A percentile compares a stretch with the other conserved stretches of the same genome.
These are phyloP conservation scores for Theocolax elegans DNA, from an alignment of 1,140 invertebrate species.

Conservation along the genomic window DNA sequence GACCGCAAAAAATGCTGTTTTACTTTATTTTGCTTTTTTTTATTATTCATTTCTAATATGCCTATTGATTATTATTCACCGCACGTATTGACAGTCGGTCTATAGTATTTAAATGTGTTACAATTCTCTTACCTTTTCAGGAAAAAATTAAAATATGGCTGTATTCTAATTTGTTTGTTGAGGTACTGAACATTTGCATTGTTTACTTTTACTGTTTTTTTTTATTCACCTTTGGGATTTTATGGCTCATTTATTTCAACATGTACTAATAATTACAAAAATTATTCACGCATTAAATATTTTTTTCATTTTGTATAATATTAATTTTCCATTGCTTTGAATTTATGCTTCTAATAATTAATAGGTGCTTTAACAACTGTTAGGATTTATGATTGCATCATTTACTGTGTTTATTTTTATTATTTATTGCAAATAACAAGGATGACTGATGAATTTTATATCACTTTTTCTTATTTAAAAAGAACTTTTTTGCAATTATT, in stretches of 20 bases:
- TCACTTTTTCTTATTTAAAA: too few species aligned
- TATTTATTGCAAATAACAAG: too few species aligned
- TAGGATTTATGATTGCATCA: conserved; percentile 14
- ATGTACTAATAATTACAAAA: conserved; percentile 19
- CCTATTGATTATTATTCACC: conserved; percentile 14
- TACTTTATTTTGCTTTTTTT: conserved; percentile 35
- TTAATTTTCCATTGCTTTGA: conserved; percentile 11
- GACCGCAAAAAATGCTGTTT: neutral
- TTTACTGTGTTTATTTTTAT: conserved; percentile 23
- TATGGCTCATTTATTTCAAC: conserved; percentile 16
- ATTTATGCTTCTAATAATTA: conserved; percentile 32
- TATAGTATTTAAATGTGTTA: conserved; percentile 39
- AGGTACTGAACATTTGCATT: conserved; percentile 58
- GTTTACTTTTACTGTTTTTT: conserved; percentile 49
- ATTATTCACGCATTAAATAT: conserved; percentile 2
- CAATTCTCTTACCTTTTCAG: conserved; percentile 57
- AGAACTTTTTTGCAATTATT: too few species aligned
- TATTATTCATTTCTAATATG: conserved; percentile 5
- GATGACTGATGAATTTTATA: too few species aligned
- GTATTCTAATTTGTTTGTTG: conserved; percentile 53
- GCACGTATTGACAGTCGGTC: neutral
- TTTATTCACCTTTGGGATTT: conserved; percentile 37
- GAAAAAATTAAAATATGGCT: conserved; percentile 53
- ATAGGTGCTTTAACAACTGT: conserved; percentile 20
- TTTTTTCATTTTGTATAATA: neutral